Conservation (phyloP, 2,797 vertebrate genomes). For the Acridotheres tristis region DNA sequence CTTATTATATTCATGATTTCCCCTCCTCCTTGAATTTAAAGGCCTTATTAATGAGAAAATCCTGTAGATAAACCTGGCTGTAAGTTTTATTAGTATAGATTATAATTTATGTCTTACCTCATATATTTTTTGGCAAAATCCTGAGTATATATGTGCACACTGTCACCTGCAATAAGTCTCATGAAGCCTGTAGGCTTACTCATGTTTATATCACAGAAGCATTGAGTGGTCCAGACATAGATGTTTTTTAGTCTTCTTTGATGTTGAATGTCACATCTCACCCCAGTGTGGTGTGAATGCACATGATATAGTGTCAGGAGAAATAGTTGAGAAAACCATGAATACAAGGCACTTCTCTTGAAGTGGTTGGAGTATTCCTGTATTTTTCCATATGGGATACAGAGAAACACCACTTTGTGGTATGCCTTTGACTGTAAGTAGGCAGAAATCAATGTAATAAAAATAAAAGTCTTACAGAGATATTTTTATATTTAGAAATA, state of each 20-base stretch:
- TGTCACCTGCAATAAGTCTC: not conserved
- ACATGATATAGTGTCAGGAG: not conserved
- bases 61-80: not conserved
- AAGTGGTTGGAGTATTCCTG: slow-evolving; percentile 25
- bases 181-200: not conserved
- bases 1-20: not conserved
- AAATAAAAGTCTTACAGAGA: slow-evolving; percentile 56
- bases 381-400: slow-evolving; percentile 23
- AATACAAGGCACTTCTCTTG: not conserved
- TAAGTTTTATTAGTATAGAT: slow-evolving; percentile 8
- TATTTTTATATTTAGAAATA: slow-evolving; percentile 61
- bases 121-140: not conserved
- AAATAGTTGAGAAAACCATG: not conserved
- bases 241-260: not conserved
- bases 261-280: not conserved
- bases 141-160: not conserved
- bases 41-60: slow-evolving; percentile 28
- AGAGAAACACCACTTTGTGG: not conserved
- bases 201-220: not conserved
- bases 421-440: slow-evolving; percentile 8
- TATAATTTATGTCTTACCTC: not conserved
- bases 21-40: not conserved
- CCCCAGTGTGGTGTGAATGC: not conserved
- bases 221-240: not conserved
- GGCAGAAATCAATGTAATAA: slow-evolving; percentile 57